A percentile compares a stretch with the other conserved stretches of the same genome.
Evolutionary conservation across 2,888 invertebrate genomes (phyloP).

Genomic region (Meteorus colon): DNA sequence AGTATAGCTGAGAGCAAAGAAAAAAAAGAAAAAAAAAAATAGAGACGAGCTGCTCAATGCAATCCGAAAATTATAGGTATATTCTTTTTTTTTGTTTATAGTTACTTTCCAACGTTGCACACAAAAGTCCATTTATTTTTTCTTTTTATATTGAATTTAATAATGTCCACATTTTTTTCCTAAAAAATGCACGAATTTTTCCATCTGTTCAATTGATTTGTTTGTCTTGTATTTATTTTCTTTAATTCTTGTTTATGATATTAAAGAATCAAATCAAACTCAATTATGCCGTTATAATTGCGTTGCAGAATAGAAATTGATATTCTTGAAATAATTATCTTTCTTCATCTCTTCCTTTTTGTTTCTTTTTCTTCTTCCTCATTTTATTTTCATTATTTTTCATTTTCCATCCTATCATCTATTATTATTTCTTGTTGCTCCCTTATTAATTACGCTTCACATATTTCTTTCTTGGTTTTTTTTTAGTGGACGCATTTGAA

Average conservation of each 20-base stretch:
- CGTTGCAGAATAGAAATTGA: conserved; percentile 13
- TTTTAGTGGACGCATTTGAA: conserved; percentile 25
- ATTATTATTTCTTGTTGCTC: background rate
- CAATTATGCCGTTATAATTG: background rate
- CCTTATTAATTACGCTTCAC: conserved; percentile 22
- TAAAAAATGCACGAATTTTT: background rate
- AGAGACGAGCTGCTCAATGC: conserved; percentile 19
- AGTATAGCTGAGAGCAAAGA: conserved; percentile 26
- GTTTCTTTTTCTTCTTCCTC: conserved; percentile 5
- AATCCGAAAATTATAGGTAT: background rate
- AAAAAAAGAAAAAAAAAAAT: conserved; percentile 29
- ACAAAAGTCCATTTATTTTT: conserved; percentile 12
- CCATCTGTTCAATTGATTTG: conserved; percentile 23
- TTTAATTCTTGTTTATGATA: background rate
- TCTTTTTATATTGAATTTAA: conserved; percentile 17
- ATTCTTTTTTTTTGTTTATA: conserved; percentile 1
- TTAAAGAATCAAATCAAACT: background rate
- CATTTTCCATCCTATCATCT: background rate
- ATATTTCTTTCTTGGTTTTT: conserved; percentile 33
- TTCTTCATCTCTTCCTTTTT: conserved; percentile 19
- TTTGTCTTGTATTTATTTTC: conserved; percentile 40
- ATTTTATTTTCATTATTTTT: conserved; percentile 12
- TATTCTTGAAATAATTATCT: conserved; percentile 1
- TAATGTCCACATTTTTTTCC: conserved; percentile 26
- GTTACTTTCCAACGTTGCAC: conserved; percentile 8